Percentiles rank a stretch among this genome's conserved stretches.
Conservation (phyloP, 2,888 invertebrate genomes). For the Spodoptera exigua region DNA sequence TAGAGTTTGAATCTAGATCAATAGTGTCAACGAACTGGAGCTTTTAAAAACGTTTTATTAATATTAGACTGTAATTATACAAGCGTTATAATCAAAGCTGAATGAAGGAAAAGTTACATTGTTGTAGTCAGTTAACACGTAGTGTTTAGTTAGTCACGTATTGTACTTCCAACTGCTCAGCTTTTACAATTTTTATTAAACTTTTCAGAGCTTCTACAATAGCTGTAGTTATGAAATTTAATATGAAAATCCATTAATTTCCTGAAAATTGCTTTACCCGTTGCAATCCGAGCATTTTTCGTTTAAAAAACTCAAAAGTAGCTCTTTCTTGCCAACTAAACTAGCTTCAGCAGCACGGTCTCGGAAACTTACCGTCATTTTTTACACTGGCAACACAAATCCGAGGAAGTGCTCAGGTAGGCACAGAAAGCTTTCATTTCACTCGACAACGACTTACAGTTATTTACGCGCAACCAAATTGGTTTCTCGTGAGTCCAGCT, state of each 20-base stretch:
- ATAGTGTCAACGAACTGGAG: too few relatives aligned
- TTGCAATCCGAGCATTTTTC: not conserved
- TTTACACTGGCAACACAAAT: slow-evolving; percentile 46
- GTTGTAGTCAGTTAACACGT: slow-evolving; percentile 18
- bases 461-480: slow-evolving; percentile 56
- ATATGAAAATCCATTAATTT: not conserved
- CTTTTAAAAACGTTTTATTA: too few relatives aligned
- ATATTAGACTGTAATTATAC: too few relatives aligned
- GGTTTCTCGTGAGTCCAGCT: slow-evolving; percentile 57
- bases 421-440: slow-evolving; percentile 56
- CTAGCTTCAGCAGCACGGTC: slow-evolving; percentile 27
- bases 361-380: slow-evolving; percentile 29
- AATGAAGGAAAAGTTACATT: slow-evolving; percentile 33
- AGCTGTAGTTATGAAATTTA: not conserved
- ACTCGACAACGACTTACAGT: slow-evolving; percentile 54
- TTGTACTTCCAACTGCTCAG: slow-evolving; percentile 1
- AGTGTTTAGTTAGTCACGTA: slow-evolving; percentile 5
- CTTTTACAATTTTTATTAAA: not conserved
- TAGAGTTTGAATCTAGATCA: too few relatives aligned
- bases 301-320: slow-evolving; percentile 10
- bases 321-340: slow-evolving; percentile 14
- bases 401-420: slow-evolving; percentile 54
- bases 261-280: not conserved
- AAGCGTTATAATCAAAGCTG: not conserved
- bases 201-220: not conserved